Evolutionary conservation across 2,888 invertebrate genomes (phyloP).

Genomic region (Erebia palarica): DNA sequence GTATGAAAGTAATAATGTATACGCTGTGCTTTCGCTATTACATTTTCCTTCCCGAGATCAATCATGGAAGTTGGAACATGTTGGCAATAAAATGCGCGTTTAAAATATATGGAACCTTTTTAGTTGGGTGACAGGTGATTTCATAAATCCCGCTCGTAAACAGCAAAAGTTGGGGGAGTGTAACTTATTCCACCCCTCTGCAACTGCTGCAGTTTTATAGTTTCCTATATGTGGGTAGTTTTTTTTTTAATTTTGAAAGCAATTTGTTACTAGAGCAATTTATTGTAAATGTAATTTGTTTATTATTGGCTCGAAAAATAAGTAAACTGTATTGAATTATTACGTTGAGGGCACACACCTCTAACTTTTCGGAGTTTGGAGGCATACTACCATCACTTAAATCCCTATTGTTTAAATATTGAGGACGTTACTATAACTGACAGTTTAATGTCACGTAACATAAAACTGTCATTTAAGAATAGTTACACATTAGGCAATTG

Average conservation of each 20-base stretch:
- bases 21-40: neutral
- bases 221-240: neutral
- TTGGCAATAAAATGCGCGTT: slow-evolving; percentile 1
- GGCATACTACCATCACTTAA: no score
- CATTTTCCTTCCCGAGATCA: neutral
- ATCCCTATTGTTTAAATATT: no score
- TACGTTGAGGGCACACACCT: no score
- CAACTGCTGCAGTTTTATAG: slow-evolving; percentile 14
- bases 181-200: slow-evolving; percentile 9
- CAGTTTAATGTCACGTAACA: no score
- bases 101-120: slow-evolving; percentile 12
- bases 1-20: no score
- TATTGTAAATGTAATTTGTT: neutral
- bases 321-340: no score
- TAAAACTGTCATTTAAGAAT: no score
- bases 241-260: neutral
- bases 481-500: no score
- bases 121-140: slow-evolving; percentile 15
- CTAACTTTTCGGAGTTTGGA: no score
- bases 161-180: slow-evolving; percentile 14
- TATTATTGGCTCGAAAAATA: no score
- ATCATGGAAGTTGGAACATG: neutral
- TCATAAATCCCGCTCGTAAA: slow-evolving; percentile 17
- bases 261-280: neutral
- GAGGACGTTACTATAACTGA: no score